phyloP scores from a whole-genome alignment of 2,113 vertebrate species.

The Gnathonemus longibarbis region DNA sequence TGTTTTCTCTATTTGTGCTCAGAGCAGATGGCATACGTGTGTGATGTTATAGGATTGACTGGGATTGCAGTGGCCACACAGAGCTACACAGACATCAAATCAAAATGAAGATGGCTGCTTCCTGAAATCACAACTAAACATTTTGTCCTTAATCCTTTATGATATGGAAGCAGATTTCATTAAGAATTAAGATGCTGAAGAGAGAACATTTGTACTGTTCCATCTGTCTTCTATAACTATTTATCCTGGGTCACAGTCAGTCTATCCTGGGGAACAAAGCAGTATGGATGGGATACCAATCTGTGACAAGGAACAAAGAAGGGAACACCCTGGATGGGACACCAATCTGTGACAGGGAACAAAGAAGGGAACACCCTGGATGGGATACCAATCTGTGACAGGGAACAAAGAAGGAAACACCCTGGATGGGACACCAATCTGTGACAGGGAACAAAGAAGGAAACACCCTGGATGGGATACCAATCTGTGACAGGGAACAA shows the following conservation, averaged over 20 bases:
- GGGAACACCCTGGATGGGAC: too few relatives aligned
- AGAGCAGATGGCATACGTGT: background rate
- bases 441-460: too few relatives aligned
- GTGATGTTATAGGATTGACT: background rate
- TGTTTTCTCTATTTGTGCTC: background rate
- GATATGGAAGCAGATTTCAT: background rate
- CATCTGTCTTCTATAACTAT: background rate
- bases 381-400: background rate
- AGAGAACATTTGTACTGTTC: constrained; percentile 3
- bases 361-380: too few relatives aligned
- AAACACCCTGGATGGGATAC: too few relatives aligned
- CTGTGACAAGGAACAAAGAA: too few relatives aligned
- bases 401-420: background rate
- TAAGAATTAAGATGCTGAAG: background rate
- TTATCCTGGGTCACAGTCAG: background rate
- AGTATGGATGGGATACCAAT: background rate
- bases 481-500: background rate
- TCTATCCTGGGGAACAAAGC: background rate
- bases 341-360: too few relatives aligned
- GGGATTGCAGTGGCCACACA: background rate
- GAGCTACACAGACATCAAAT: background rate
- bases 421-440: background rate
- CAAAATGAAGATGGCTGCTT: background rate
- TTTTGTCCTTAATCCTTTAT: background rate
- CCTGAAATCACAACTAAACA: background rate